Evolutionary conservation across 2,113 vertebrate species (phyloP).

Genomic region (Ochotona princeps): DNA sequence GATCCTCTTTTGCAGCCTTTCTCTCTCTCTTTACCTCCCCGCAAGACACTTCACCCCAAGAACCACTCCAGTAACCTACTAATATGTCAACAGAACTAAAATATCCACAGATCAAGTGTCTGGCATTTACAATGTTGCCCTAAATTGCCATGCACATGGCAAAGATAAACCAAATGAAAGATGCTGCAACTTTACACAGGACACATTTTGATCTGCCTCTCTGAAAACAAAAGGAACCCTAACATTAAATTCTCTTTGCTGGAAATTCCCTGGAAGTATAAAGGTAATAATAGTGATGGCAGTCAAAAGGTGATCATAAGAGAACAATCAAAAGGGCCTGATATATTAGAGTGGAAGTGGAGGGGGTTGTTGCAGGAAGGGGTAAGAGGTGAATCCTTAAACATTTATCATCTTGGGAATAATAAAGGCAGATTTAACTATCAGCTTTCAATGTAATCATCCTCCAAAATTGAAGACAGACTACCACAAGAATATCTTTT

Average conservation of each 20-base stretch:
- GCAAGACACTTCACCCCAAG: background rate
- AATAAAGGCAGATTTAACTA: background rate
- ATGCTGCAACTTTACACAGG: background rate
- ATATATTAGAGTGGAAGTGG: background rate
- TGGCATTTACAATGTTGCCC: background rate
- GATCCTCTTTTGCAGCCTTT: background rate
- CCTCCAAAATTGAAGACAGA: background rate
- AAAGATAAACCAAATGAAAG: background rate
- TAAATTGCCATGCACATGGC: background rate
- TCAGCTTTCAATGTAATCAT: slow-evolving; percentile 13
- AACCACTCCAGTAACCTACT: background rate
- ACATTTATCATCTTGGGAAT: background rate
- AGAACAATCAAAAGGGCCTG: background rate
- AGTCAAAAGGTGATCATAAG: background rate
- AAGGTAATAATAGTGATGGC: background rate
- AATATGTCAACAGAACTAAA: slow-evolving; percentile 19
- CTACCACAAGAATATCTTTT: background rate
- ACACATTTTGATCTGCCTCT: background rate
- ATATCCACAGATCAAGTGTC: background rate
- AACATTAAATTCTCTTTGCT: background rate
- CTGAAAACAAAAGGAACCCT: background rate
- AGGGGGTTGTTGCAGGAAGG: background rate
- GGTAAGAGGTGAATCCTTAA: background rate
- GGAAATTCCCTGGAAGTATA: slow-evolving; percentile 21
- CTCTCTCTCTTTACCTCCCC: background rate